These are phyloP conservation scores for Scyliorhinus canicula DNA, from an alignment of 2,797 vertebrate species.

Conservation along the genomic window DNA sequence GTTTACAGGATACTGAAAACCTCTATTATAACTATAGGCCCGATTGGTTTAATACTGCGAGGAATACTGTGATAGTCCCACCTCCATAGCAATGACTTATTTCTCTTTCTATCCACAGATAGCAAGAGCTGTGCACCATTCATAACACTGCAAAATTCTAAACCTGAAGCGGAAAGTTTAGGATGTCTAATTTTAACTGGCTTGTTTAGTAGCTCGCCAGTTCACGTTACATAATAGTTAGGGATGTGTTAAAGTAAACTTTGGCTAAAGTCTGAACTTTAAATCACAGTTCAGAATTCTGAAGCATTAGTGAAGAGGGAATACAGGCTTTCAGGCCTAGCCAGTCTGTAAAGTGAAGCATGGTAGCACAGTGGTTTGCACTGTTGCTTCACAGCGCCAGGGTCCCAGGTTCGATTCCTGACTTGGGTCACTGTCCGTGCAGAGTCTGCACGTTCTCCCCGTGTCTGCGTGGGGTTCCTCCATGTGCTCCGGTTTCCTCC, in stretches of 20 bases:
- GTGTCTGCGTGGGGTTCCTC: too few species aligned
- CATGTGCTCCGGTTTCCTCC: too few species aligned
- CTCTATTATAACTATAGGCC: not conserved
- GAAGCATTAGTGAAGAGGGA: not conserved
- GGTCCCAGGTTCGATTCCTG: too few species aligned
- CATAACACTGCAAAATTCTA: not conserved
- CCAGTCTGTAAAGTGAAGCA: too few species aligned
- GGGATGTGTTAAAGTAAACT: not conserved
- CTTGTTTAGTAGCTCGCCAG: not conserved
- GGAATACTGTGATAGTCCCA: not conserved
- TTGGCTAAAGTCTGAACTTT: too few species aligned
- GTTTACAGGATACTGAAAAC: not conserved
- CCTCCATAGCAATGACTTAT: not conserved
- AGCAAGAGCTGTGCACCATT: not conserved
- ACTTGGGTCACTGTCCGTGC: too few species aligned
- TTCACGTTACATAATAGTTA: not conserved
- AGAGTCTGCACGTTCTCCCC: too few species aligned
- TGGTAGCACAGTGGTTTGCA: too few species aligned
- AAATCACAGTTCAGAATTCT: not conserved
- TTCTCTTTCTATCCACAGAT: not conserved
- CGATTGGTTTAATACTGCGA: not conserved
- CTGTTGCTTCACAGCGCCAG: too few species aligned
- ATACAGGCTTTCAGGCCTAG: not conserved
- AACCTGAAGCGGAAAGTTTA: too few species aligned
- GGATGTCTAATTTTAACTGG: not conserved